Conservation (phyloP, 2,888 invertebrate genomes). For the Caenorhabditis macrosperma region DNA sequence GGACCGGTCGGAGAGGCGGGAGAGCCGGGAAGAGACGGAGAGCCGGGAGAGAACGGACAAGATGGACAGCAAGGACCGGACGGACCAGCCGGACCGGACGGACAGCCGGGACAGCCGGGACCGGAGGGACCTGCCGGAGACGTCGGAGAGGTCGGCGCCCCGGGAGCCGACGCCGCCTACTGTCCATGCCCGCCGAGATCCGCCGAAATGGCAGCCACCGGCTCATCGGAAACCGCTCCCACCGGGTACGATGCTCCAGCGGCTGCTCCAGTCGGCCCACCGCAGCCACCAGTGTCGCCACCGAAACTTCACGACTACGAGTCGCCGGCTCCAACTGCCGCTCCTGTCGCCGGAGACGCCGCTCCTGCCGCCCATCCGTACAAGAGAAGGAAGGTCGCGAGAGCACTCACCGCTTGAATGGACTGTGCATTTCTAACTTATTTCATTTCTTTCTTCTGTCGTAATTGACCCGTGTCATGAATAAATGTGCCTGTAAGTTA, state of each 20-base stretch:
- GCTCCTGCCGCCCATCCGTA: slow-evolving; percentile 53
- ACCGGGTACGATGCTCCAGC: slow-evolving; percentile 36
- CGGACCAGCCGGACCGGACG: slow-evolving; percentile 49
- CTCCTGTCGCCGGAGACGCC: slow-evolving; percentile 20
- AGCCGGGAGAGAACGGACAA: slow-evolving; percentile 51
- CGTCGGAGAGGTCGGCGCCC: slow-evolving; percentile 46
- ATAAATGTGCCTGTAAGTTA: slow-evolving; percentile 6
- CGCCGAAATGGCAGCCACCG: slow-evolving; percentile 46
- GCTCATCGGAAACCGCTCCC: slow-evolving; percentile 21
- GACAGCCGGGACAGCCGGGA: slow-evolving; percentile 54
- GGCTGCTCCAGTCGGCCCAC: slow-evolving; percentile 29
- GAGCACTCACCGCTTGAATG: slow-evolving; percentile 33
- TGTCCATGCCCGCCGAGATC: slow-evolving; percentile 56
- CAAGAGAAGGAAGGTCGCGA: slow-evolving; percentile 49
- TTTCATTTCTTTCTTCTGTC: neutral
- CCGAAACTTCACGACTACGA: slow-evolving; percentile 51
- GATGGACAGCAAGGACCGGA: slow-evolving; percentile 54
- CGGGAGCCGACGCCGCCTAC: slow-evolving; percentile 57
- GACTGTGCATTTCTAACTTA: neutral
- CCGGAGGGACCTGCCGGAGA: slow-evolving; percentile 39
- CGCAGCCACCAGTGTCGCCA: slow-evolving; percentile 39
- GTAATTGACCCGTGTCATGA: slow-evolving; percentile 6
- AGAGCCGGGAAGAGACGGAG: slow-evolving; percentile 54
- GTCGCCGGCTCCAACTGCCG: slow-evolving; percentile 32
- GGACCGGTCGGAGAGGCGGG: slow-evolving; percentile 49